Evolutionary conservation across 2,888 invertebrate genomes (phyloP), one percentile per base, ranked within the genome.

Genomic region (Oscheius sp.): DNA sequence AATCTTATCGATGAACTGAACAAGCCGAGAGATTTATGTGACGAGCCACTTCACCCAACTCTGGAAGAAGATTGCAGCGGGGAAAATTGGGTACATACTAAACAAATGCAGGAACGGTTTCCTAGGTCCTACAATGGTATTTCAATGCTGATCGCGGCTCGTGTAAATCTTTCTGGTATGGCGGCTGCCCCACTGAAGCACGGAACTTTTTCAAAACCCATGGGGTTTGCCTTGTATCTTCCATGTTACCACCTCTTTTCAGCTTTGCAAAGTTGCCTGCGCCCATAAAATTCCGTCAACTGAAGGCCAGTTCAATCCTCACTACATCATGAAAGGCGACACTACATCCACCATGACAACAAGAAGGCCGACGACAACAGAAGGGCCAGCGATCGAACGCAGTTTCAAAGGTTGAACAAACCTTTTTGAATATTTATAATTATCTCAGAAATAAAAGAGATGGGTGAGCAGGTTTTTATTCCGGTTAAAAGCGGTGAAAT

Each of bases 121-220:
- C 53, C 52, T 23, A 72, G 75, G 76, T 75, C 45, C 71, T 78
- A 52, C 66, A 72, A 52, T 79, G 77, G 76, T 79, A 76, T 69
- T 81, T 79, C 75, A 78, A 79, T 69, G 49, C 78, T 16, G 75
- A 78, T 43, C 69, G 74, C 35, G 76, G 79, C 1, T 52, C 74
- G 7, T 87, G 87, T 69, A 79, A 82, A 23, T 78, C 76, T 13
- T 87, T 87, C 72, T 87, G 87, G 86, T 86, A 84, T 45, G 87
- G 86, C 45, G 86, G 87, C 23, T 87, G 87, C 53, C 76, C 49
- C 3, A 72, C 77, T 7, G 78, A 77, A 18, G 68, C 76, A 3
- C 68, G 74, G 18, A 83, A 83, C 68, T 81, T 81, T 61, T 83
- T 80, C 75, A 73, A 74, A 1, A 71, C 77, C 73, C 72, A 73